Evolutionary conservation across 2,888 invertebrate species (phyloP), one percentile per base, ranked within the genome.

Genomic region (Incurvaria masculella): DNA sequence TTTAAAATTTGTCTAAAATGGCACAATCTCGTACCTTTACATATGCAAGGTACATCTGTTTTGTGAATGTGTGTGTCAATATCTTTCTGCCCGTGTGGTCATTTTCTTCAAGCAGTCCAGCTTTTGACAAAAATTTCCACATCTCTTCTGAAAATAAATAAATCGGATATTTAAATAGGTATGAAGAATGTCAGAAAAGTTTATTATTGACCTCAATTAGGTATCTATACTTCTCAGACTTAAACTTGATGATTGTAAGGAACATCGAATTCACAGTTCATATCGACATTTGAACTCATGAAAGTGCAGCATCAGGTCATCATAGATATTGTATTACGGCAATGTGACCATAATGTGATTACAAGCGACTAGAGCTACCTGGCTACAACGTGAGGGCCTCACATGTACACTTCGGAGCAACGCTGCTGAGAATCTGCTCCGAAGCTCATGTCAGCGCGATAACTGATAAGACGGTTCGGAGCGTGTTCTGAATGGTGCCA

Each of bases 41-140:
- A 53, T 63, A 68, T 16, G 58, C 58, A 21, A 79, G 57, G 54
- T 79, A 79, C 56, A 71, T 55, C 47, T 78, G 75, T 45, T 60
- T 69, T 0, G 70, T 69, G 49, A 74, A 72, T 49, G 61, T 63
- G 11, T 56, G 60, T 0, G 65, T 72, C 1, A 79, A 55, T 23
- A 68, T 48, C 51, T 74, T 76, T 21, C 68, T 58, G 1, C 63
- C 64, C 0, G 60, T 53, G 48, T 66, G 56, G 51, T 72, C 66
- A 50, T 69, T 64, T 21, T 68, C 68, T 1, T 65, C 64, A 33
- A 79, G 47, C n/a, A 82, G 61, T 1, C 64, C 68, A 4, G 81
- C 65, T 55, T 69, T 69, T 1, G 54, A 55, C 11, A 82, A 59
- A 46, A 81, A 81, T 26, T 65, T 65, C 69, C 72, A 80, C 66